Evolutionary conservation across 2,888 invertebrate species (phyloP).

Genomic region (Mythimna lalbum): DNA sequence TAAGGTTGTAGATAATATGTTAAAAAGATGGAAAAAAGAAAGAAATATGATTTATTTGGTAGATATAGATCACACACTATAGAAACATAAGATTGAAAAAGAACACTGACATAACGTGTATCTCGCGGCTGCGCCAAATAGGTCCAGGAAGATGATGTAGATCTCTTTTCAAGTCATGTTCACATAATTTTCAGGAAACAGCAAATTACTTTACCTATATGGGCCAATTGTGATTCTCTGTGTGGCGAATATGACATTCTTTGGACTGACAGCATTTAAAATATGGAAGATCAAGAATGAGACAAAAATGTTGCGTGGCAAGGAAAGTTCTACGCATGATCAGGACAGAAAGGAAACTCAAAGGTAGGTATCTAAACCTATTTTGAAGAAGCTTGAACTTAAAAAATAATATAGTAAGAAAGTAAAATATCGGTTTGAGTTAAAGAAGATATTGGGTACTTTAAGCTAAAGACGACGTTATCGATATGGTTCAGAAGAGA

Average conservation of each 20-base stretch:
- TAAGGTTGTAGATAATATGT: too few relatives aligned
- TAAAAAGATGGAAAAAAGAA: too few relatives aligned
- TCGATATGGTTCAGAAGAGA: too few relatives aligned
- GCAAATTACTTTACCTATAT: slow-evolving; percentile 82
- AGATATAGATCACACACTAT: too few relatives aligned
- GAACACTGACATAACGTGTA: too few relatives aligned
- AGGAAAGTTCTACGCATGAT: slow-evolving; percentile 82
- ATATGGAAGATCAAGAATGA: slow-evolving; percentile 82
- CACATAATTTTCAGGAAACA: slow-evolving; percentile 74
- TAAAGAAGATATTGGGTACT: neutral
- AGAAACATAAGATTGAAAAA: too few relatives aligned
- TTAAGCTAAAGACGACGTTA: neutral
- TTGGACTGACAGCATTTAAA: slow-evolving; percentile 81
- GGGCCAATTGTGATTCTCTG: slow-evolving; percentile 82
- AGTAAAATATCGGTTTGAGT: neutral
- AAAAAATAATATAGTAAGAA: neutral
- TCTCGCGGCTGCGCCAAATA: too few relatives aligned
- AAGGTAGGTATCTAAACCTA: slow-evolving; percentile 69
- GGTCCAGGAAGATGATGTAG: neutral
- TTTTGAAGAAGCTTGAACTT: neutral
- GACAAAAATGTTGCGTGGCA: slow-evolving; percentile 80
- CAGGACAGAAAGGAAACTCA: slow-evolving; percentile 81
- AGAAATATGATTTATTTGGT: too few relatives aligned
- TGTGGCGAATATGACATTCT: slow-evolving; percentile 81
- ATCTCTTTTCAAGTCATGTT: neutral